These are phyloP conservation scores for Gadopsis marmoratus DNA, from an alignment of 2,797 vertebrate species.

Conservation along the genomic window DNA sequence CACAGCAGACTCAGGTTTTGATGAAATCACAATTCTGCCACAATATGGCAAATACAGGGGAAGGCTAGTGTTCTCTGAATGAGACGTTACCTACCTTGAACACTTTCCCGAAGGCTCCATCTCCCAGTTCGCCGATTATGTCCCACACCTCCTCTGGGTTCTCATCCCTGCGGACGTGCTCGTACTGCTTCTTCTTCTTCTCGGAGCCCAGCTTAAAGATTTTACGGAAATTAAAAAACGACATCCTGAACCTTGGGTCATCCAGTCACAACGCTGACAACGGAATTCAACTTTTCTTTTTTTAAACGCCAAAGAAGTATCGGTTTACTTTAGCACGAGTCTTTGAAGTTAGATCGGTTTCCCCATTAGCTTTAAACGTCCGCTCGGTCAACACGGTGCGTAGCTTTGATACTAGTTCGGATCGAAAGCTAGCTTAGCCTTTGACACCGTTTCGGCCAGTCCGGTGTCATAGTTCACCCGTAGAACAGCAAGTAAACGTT, in stretches of 20 bases:
- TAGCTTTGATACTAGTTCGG: conserved; percentile 38
- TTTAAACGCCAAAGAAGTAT: not conserved
- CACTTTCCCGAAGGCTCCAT: conserved; percentile 98
- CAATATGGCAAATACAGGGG: not conserved
- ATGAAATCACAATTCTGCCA: not conserved
- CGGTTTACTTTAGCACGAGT: not conserved
- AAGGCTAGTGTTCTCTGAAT: not conserved
- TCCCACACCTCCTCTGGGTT: conserved; percentile 97
- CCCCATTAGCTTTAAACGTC: conserved; percentile 39
- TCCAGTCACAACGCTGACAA: conserved; percentile 32
- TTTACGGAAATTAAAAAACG: conserved; percentile 98
- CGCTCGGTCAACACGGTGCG: not conserved
- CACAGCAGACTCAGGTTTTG: not conserved
- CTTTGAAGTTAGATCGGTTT: not conserved
- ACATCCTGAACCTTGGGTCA: conserved; percentile 82
- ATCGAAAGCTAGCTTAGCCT: conserved; percentile 72
- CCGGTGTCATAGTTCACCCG: conserved; percentile 37
- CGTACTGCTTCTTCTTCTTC: conserved; percentile 98
- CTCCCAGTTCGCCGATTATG: conserved; percentile 95
- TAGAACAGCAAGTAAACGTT: not conserved
- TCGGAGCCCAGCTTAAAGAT: conserved; percentile 96
- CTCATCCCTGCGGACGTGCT: conserved; percentile 95
- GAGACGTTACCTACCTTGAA: conserved; percentile 89
- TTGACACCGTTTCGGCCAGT: conserved; percentile 58
- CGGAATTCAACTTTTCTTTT: conserved; percentile 20